A percentile compares a stretch with the other conserved stretches of the same genome.
phyloP scores from a whole-genome alignment of 2,888 invertebrate genomes.

The Drosophila eohydei region DNA sequence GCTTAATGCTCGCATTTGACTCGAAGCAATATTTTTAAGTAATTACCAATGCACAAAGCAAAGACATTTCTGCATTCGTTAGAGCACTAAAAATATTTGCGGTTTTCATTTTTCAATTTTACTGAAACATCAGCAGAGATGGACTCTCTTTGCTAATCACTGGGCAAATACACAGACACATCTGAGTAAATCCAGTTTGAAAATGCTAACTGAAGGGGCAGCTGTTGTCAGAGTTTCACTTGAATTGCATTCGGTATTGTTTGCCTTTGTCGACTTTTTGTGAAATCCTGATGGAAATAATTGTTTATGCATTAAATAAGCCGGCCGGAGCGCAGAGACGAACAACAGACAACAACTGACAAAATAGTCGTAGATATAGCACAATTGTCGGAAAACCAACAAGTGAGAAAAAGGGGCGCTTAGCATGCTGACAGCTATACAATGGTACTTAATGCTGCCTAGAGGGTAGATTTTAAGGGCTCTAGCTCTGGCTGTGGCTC shows the following conservation, averaged over 20 bases:
- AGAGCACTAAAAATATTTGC: slow-evolving; percentile 71
- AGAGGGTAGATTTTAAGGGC: slow-evolving; percentile 56
- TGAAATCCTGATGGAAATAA: slow-evolving; percentile 81
- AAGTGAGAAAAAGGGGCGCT: slow-evolving; percentile 70
- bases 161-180: slow-evolving; percentile 25
- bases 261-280: slow-evolving; percentile 79
- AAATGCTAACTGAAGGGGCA: slow-evolving; percentile 43
- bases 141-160: slow-evolving; percentile 58
- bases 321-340: slow-evolving; percentile 54
- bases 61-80: slow-evolving; percentile 33
- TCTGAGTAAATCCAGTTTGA: slow-evolving; percentile 65
- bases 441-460: slow-evolving; percentile 69
- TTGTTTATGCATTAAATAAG: slow-evolving; percentile 83
- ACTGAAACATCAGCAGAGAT: slow-evolving; percentile 16
- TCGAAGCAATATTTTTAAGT: slow-evolving; percentile 54
- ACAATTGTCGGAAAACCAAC: slow-evolving; percentile 68
- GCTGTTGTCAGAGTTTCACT: slow-evolving; percentile 54
- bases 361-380: slow-evolving; percentile 59
- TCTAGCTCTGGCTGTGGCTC: slow-evolving; percentile 5
- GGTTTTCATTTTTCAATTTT: slow-evolving; percentile 54
- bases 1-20: slow-evolving; percentile 41
- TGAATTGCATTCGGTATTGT: slow-evolving; percentile 64
- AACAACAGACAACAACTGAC: slow-evolving; percentile 64
- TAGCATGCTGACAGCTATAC: slow-evolving; percentile 74
- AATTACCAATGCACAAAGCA: slow-evolving; percentile 66